These are phyloP conservation scores for Vireo altiloquus DNA, from an alignment of 2,113 vertebrate species.

Conservation along the genomic window DNA sequence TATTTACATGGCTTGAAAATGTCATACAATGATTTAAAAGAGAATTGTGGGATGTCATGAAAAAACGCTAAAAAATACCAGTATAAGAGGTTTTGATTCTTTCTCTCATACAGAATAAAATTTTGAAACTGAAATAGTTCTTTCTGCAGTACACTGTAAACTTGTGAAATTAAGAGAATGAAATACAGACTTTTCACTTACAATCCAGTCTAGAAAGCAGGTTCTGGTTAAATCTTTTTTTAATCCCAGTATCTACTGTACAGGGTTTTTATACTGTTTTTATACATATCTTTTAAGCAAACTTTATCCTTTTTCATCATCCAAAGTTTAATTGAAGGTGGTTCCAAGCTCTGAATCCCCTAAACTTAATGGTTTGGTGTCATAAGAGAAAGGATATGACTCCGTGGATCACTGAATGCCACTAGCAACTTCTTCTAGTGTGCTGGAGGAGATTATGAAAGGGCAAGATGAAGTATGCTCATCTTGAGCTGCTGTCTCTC, in stretches of 20 bases:
- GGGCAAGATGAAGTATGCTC: background rate
- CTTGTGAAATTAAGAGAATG: background rate
- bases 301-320: background rate
- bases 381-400: background rate
- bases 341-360: background rate
- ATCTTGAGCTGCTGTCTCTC: background rate
- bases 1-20: background rate
- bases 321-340: background rate
- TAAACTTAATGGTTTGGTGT: background rate
- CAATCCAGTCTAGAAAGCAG: background rate
- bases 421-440: background rate
- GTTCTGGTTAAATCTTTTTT: background rate
- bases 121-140: background rate
- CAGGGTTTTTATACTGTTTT: background rate
- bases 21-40: background rate
- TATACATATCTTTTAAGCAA: background rate
- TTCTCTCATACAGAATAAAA: background rate
- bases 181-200: background rate
- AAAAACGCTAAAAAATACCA: background rate
- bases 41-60: background rate
- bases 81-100: background rate
- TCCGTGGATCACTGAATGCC: background rate
- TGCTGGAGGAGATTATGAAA: background rate
- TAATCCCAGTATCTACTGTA: background rate
- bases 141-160: background rate